Conservation (phyloP, 2,888 invertebrate genomes). For the Anodontia alba region DNA sequence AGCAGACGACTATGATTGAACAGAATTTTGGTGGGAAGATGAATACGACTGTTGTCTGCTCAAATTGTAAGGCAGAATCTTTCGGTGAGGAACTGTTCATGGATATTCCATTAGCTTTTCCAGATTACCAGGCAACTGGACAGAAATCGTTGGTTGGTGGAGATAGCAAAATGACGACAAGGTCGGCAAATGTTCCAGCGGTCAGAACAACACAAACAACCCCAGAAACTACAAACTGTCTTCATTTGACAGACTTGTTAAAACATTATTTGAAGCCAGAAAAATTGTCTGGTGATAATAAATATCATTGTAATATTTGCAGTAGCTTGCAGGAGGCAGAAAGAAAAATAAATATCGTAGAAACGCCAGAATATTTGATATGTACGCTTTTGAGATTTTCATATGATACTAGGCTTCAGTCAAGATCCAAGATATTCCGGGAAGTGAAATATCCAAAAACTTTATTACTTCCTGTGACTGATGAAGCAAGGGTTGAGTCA, state of each 20-base stretch:
- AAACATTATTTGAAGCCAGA: constrained; percentile 92
- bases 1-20: constrained; percentile 87
- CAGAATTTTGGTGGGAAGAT: constrained; percentile 92
- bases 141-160: constrained; percentile 61
- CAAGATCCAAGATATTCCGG: constrained; percentile 91
- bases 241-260: constrained; percentile 90
- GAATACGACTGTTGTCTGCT: constrained; percentile 91
- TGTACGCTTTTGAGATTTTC: constrained; percentile 93
- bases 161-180: constrained; percentile 54
- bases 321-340: constrained; percentile 91
- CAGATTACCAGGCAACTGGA: constrained; percentile 67
- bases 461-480: constrained; percentile 78
- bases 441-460: constrained; percentile 84
- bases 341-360: constrained; percentile 89
- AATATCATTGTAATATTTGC: constrained; percentile 93
- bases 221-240: constrained; percentile 34
- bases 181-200: constrained; percentile 11
- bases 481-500: constrained; percentile 22
- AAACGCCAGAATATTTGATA: constrained; percentile 91
- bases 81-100: constrained; percentile 92
- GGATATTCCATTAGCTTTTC: constrained; percentile 87
- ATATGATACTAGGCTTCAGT: constrained; percentile 89
- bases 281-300: constrained; percentile 91
- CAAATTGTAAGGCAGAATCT: constrained; percentile 90
- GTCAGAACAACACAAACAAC: neutral